These are phyloP conservation scores for Clostera curtula DNA, from an alignment of 2,888 invertebrate species.

Conservation along the genomic window DNA sequence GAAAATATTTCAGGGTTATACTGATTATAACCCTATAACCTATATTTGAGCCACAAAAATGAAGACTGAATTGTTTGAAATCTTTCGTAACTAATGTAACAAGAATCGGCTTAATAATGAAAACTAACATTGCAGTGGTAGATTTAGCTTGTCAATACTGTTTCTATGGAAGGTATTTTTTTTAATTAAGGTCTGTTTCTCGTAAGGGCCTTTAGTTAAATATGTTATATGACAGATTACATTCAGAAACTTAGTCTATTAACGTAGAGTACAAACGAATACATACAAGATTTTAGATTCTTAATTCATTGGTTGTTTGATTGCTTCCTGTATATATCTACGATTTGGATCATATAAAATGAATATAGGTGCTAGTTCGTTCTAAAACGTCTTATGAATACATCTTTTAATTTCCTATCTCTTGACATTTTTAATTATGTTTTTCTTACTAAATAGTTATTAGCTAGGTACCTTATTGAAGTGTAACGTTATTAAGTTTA, in stretches of 20 bases:
- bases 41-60: too few species aligned
- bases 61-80: too few species aligned
- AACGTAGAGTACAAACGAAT: conserved; percentile 44
- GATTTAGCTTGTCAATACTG: too few species aligned
- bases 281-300: conserved; percentile 25
- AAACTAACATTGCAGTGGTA: too few species aligned
- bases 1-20: too few species aligned
- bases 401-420: conserved; percentile 13
- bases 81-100: too few species aligned
- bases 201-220: too few species aligned
- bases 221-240: too few species aligned
- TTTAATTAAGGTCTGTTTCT: too few species aligned
- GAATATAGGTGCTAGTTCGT: conserved; percentile 54
- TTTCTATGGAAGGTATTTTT: too few species aligned
- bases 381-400: conserved; percentile 44
- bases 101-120: too few species aligned
- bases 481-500: conserved; percentile 21
- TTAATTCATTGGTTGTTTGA: conserved; percentile 20
- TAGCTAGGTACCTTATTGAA: conserved; percentile 13
- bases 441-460: conserved; percentile 10
- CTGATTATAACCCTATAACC: too few species aligned
- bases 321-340: conserved; percentile 24
- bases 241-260: conserved; percentile 28
- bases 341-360: conserved; percentile 20
- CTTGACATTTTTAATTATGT: conserved; percentile 20